Base-by-base conservation (phyloP, 2,797 vertebrate species). In the Nasua narica region DNA sequence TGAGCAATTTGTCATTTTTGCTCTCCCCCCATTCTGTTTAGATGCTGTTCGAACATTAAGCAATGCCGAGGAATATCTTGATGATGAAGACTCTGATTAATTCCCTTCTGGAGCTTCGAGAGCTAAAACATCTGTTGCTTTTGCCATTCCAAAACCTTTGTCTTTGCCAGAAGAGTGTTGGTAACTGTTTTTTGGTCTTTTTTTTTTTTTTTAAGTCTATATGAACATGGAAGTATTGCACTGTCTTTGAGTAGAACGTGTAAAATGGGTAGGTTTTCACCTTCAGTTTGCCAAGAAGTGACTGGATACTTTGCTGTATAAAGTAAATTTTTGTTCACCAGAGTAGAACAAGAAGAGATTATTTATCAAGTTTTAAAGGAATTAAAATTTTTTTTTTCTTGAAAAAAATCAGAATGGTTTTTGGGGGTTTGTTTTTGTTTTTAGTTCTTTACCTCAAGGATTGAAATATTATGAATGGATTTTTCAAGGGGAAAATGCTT, bases 81-180 rank as follows among this genome's bases (percentile, higher is more conserved):
- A 99, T 6, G 99, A 99, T 40, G 99, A 99, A 98, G 99, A 99
- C 98, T 99, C 99, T 0, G 99, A 99, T 98, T 99, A 99, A 99
- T 91, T 95, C 87, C 95, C 90, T 92, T 65, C 70, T 0, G 37
- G 89, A 97, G 81, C 83, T 91, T 97, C 21, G 93, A 97, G 96
- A 98, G 60, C 92, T 97, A 11, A 96, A 98, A 94, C 87, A 89
- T 97, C 81, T 70, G 0, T 97, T 97, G 91, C 97, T 96, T 98
- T 48, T 97, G 95, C 98, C 69, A 32, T 98, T 98, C 96, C 94
- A 97, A 93, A 98, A 97, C 86, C 54, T 46, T 5, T 97, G 77
- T 90, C 94, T 98, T 97, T 96, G 69, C 97, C 96, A 78, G 95
- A 95, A 94, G 92, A 97, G 90, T 96, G 93, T 97, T 97, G 96